These are phyloP conservation scores for Lasiommata megera DNA, from an alignment of 2,888 invertebrate species.

Conservation along the genomic window DNA sequence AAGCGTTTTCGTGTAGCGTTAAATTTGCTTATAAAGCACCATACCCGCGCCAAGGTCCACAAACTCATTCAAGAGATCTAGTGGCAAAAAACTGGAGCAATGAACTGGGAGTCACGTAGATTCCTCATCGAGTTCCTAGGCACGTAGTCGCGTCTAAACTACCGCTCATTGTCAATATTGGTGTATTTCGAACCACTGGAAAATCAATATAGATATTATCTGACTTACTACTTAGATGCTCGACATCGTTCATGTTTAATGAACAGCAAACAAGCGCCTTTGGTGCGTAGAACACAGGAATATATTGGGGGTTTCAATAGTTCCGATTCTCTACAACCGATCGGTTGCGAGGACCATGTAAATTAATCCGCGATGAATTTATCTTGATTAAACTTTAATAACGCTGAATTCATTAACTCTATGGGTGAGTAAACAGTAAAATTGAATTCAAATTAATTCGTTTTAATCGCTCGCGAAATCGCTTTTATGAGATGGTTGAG, in stretches of 20 bases:
- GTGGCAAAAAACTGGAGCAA: slow-evolving; percentile 77
- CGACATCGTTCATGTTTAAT: slow-evolving; percentile 15
- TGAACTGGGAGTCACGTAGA: slow-evolving; percentile 76
- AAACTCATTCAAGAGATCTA: slow-evolving; percentile 75
- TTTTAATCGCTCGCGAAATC: slow-evolving; percentile 22
- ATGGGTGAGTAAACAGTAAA: slow-evolving; percentile 4
- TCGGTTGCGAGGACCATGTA: slow-evolving; percentile 6
- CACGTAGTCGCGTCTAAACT: slow-evolving; percentile 78
- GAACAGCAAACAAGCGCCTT: slow-evolving; percentile 3
- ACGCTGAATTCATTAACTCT: slow-evolving; percentile 15
- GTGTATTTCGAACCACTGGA: slow-evolving; percentile 67
- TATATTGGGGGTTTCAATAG: slow-evolving; percentile 17
- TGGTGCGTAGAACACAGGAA: slow-evolving; percentile 13
- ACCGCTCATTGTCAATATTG: slow-evolving; percentile 80
- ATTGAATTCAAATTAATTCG: slow-evolving; percentile 15
- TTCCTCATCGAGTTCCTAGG: slow-evolving; percentile 65
- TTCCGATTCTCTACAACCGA: slow-evolving; percentile 2
- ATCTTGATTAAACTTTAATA: slow-evolving; percentile 21
- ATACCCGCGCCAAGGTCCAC: slow-evolving; percentile 65
- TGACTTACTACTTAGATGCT: slow-evolving; percentile 39
- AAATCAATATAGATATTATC: slow-evolving; percentile 74
- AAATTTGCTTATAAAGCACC: slow-evolving; percentile 56
- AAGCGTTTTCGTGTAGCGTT: slow-evolving; percentile 34
- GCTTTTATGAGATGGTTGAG: slow-evolving; percentile 3
- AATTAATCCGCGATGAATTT: slow-evolving; percentile 18